phyloP scores from a whole-genome alignment of 2,797 vertebrate species.

The Chelonia mydas region DNA sequence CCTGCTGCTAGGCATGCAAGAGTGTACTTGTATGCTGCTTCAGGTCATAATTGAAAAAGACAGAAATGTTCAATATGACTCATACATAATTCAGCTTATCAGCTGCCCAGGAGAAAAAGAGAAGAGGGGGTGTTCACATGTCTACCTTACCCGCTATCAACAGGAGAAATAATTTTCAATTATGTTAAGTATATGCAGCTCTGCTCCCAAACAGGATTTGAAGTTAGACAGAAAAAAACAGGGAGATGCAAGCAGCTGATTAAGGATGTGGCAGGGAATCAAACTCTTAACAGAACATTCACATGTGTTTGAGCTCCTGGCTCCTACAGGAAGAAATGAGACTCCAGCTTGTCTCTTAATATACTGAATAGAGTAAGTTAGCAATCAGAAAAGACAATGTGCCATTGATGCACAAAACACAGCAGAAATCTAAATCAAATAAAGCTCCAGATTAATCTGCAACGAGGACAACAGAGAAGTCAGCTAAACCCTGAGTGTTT shows the following conservation, averaged over 20 bases:
- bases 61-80: slow-evolving; percentile 79
- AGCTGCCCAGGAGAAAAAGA: slow-evolving; percentile 75
- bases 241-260: slow-evolving; percentile 39
- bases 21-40: slow-evolving; percentile 66
- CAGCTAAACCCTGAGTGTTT: slow-evolving; percentile 35
- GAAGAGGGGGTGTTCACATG: slow-evolving; percentile 74
- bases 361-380: slow-evolving; percentile 48
- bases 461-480: slow-evolving; percentile 51
- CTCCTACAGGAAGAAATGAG: slow-evolving; percentile 37
- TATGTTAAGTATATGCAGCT: slow-evolving; percentile 60
- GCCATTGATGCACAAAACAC: slow-evolving; percentile 57
- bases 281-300: slow-evolving; percentile 13
- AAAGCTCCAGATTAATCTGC: slow-evolving; percentile 55
- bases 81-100: slow-evolving; percentile 82
- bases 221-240: slow-evolving; percentile 40
- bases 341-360: slow-evolving; percentile 50
- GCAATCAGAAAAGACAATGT: slow-evolving; percentile 67
- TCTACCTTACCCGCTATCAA: slow-evolving; percentile 70
- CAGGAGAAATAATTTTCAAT: slow-evolving; percentile 78
- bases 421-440: slow-evolving; percentile 53
- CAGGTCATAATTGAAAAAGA: slow-evolving; percentile 79
- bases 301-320: background rate
- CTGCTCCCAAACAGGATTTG: slow-evolving; percentile 68
- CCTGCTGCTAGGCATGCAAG: slow-evolving; percentile 65
- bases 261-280: slow-evolving; percentile 13